Base-by-base conservation (phyloP, 2,797 vertebrate genomes). In the Eurystomus glaucurus region DNA sequence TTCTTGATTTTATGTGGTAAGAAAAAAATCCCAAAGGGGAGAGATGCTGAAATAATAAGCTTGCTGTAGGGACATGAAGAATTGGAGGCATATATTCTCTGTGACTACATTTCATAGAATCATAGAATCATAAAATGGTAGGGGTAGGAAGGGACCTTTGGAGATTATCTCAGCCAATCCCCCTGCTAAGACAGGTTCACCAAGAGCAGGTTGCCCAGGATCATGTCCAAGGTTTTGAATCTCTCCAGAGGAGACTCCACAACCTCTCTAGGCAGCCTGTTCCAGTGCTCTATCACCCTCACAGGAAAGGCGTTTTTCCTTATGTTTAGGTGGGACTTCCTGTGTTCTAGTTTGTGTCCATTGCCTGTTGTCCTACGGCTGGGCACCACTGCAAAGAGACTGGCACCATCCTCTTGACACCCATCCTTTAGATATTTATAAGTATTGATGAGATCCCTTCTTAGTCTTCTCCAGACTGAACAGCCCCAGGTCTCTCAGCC, bases 51-150 rank as follows among this genome's bases (percentile, higher is more conserved):
- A 83, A 54, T 57, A 14, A 3, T 31, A 41, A 95, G 15, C 18
- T 86, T 0, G 0, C 14, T 6, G 35, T 25, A 19, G 22, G 29
- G 50, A 54, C 2, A 2, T 76, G 54, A 88, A 55, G 58, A 66
- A 60, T 52, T 10, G 4, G 55, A 83, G 51, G 39, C 58, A n/a
- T 12, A 25, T 0, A 0, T 46, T 65, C 51, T 65, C 45, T 46
- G 19, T n/a, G 51, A 70, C 54, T 72, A 12, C 51, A 11, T 65
- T 33, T 57, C 55, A 57, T 20, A 6, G 55, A 57, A 33, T 57
- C 13, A 33, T 33, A 33, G 55, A 55, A 55, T n/a, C 35, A 55
- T n/a, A 55, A 8, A 55, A n/a, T 55, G 54, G 54, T 55, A n/a
- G 55, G 55, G n/a, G 20, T 57, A 33, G 55, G 55, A 33, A 57